Conservation (phyloP, 2,113 vertebrate genomes). For the human (Homo sapiens) region GRCh38 chr5:75960001-75960500, state of each 20-base stretch:
- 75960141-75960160: background rate
- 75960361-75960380: background rate
- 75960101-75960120: slow-evolving; percentile 42
- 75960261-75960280: background rate
- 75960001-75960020: background rate
- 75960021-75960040: background rate
- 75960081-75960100: slow-evolving; percentile 24
- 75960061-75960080: background rate
- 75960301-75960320: background rate
- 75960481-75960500: background rate
- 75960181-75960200: no score
- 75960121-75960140: background rate
- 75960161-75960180: background rate
- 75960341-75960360: background rate
- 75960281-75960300: background rate
- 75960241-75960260: background rate
- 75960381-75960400: background rate
- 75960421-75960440: background rate
- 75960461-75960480: background rate
- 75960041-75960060: background rate
- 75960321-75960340: background rate
- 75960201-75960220: no score
- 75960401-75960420: background rate
- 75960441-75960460: background rate
- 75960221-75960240: background rate